These are phyloP conservation scores for Eurypyga helias DNA, from an alignment of 2,113 vertebrate species.

Conservation along the genomic window DNA sequence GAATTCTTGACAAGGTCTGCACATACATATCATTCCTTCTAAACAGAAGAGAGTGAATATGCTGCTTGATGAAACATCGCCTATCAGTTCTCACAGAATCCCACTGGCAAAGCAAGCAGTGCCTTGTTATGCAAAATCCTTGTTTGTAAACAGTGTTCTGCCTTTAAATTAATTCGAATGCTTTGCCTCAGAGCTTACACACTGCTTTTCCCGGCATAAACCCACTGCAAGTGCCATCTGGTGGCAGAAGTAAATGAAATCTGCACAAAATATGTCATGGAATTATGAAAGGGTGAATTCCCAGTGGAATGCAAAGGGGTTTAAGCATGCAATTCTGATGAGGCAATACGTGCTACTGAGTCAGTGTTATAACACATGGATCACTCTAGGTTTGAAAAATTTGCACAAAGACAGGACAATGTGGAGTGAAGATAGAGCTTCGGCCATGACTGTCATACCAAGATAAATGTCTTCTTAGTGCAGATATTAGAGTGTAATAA, in stretches of 20 bases:
- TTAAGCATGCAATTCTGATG: background rate
- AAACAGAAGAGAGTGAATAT: background rate
- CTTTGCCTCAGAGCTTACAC: background rate
- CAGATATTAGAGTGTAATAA: background rate
- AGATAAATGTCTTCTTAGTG: background rate
- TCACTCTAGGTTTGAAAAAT: background rate
- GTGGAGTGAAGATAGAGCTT: background rate
- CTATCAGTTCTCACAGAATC: background rate
- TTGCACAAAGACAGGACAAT: background rate
- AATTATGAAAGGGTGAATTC: background rate
- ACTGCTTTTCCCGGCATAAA: background rate
- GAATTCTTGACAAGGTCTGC: background rate
- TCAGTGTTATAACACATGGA: background rate
- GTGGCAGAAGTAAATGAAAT: slow-evolving; percentile 44
- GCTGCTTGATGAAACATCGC: background rate
- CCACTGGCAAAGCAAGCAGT: background rate
- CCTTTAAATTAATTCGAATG: background rate
- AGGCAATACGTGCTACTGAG: background rate
- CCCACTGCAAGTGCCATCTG: slow-evolving; percentile 54
- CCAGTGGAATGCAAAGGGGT: background rate
- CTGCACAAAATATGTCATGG: background rate
- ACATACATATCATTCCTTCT: background rate
- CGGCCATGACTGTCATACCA: background rate
- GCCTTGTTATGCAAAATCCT: slow-evolving; percentile 29
- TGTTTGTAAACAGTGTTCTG: slow-evolving; percentile 35